phyloP scores from a whole-genome alignment of 2,113 vertebrate genomes.

The Baryphthengus martii region DNA sequence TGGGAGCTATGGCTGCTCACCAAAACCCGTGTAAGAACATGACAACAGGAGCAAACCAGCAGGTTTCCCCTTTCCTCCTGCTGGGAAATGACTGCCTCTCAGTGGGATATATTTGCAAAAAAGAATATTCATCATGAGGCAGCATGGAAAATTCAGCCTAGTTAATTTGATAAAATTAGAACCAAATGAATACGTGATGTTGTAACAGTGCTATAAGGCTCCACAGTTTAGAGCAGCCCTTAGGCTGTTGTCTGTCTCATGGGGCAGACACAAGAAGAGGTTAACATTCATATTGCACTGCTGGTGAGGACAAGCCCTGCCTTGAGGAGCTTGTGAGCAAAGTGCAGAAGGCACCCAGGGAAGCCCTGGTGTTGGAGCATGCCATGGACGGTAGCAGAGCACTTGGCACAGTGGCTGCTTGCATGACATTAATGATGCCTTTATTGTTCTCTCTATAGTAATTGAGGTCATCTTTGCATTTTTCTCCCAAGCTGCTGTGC shows the following conservation, averaged over 20 bases:
- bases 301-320: not conserved
- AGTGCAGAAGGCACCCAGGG: not conserved
- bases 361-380: not conserved
- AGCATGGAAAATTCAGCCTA: conserved; percentile 1
- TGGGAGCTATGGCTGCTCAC: not conserved
- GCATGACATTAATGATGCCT: not conserved
- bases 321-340: not conserved
- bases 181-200: not conserved
- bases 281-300: not conserved
- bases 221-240: not conserved
- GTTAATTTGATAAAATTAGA: conserved; percentile 13
- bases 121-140: not conserved
- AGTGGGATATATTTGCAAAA: not conserved
- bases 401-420: not conserved
- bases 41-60: not conserved
- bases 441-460: not conserved
- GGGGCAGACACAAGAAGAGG: not conserved
- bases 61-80: not conserved
- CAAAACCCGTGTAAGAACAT: not conserved
- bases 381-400: not conserved
- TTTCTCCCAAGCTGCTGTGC: not conserved
- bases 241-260: not conserved
- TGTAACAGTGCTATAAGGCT: not conserved
- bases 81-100: not conserved
- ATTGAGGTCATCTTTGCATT: not conserved